phyloP scores from a whole-genome alignment of 1,140 invertebrate species.

The Leptinotarsa lineolata region DNA sequence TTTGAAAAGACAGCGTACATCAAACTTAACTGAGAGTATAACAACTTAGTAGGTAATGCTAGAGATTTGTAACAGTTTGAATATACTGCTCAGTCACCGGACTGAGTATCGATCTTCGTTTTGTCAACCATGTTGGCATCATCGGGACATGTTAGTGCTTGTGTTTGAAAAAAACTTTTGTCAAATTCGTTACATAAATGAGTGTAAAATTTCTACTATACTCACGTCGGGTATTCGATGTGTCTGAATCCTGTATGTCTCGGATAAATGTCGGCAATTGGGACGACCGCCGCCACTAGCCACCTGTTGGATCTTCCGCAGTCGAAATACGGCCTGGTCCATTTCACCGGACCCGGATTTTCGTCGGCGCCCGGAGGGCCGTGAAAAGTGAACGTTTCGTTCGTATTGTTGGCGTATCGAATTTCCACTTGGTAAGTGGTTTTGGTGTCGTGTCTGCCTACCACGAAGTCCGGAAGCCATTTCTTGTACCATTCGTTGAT shows the following conservation, averaged over 20 bases:
- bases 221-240: conserved; percentile 93
- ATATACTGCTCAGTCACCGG: no score
- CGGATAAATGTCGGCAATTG: conserved; percentile 94
- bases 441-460: conserved; percentile 87
- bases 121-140: no score
- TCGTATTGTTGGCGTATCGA: conserved; percentile 77
- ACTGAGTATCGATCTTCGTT: no score
- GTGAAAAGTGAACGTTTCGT: conserved; percentile 93
- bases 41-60: no score
- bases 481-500: conserved; percentile 91
- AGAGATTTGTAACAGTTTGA: no score
- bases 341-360: conserved; percentile 87
- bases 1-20: no score
- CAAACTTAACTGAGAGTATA: no score
- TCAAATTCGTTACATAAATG: no score
- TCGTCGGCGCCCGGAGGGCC: conserved; percentile 90
- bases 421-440: conserved; percentile 84
- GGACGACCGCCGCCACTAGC: conserved; percentile 90
- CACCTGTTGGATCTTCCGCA: conserved; percentile 95
- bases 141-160: no score
- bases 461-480: conserved; percentile 87
- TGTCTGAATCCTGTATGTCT: conserved; percentile 93
- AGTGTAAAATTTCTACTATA: no score
- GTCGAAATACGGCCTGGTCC: conserved; percentile 95
- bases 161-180: no score